These are phyloP conservation scores for Oreortyx pictus DNA, from an alignment of 2,797 vertebrate genomes.

Conservation along the genomic window DNA sequence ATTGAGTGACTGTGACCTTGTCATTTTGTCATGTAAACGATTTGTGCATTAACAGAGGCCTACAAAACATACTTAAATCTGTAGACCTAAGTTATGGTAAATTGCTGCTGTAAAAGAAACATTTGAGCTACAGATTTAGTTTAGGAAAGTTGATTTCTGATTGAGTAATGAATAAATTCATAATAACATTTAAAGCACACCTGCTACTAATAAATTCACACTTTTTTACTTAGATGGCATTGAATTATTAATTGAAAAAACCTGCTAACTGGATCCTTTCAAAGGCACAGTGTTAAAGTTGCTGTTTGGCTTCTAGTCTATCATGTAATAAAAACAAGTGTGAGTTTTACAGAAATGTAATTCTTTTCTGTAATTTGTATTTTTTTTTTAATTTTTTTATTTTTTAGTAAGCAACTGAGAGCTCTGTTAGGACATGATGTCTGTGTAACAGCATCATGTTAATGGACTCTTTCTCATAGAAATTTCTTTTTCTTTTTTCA, in stretches of 20 bases:
- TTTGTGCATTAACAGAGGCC: neutral
- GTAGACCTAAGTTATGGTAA: neutral
- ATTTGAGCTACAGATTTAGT: conserved; percentile 28
- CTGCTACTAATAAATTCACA: conserved; percentile 26
- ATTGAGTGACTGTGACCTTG: neutral
- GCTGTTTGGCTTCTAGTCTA: neutral
- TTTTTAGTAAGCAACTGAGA: neutral
- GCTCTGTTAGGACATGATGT: neutral
- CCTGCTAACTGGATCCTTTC: neutral
- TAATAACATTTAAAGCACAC: conserved; percentile 18
- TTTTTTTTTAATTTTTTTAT: neutral
- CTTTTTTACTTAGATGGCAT: conserved; percentile 26
- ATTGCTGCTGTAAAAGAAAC: conserved; percentile 8
- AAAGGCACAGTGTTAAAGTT: neutral
- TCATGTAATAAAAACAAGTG: neutral
- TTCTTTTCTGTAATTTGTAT: neutral
- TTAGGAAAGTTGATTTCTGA: conserved; percentile 36
- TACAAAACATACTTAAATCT: neutral
- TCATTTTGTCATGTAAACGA: neutral
- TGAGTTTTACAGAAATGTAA: neutral
- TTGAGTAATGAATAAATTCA: neutral
- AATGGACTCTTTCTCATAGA: neutral
- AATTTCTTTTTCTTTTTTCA: neutral
- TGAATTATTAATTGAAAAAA: neutral
- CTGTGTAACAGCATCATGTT: neutral